Conservation (phyloP, 2,113 vertebrate genomes). For the Tichodroma muraria region DNA sequence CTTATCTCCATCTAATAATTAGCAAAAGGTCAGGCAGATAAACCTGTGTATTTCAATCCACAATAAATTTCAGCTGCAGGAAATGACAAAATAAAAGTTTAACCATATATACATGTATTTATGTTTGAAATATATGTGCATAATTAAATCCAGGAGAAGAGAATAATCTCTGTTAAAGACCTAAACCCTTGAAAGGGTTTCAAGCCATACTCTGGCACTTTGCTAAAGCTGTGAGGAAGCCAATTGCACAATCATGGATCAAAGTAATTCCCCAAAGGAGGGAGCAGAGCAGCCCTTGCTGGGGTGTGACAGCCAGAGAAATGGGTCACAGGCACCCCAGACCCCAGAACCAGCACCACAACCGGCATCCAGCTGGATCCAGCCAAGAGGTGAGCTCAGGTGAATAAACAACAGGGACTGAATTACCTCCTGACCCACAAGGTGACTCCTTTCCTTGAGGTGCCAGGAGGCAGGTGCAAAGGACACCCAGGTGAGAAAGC, state of each 20-base stretch:
- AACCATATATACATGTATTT: neutral
- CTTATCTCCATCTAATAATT: slow-evolving; percentile 73
- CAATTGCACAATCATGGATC: neutral
- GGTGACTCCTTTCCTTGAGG: neutral
- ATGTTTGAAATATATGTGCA: neutral
- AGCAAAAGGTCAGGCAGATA: slow-evolving; percentile 71
- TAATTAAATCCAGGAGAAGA: slow-evolving; percentile 2
- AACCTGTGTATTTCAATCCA: slow-evolving; percentile 50
- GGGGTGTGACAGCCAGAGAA: neutral
- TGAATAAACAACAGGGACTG: neutral
- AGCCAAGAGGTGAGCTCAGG: neutral
- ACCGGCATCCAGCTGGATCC: neutral
- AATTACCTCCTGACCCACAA: neutral
- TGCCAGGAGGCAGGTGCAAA: neutral
- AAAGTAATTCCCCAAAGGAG: neutral
- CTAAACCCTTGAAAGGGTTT: neutral
- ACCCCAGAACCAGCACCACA: rapidly evolving
- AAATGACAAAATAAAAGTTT: slow-evolving; percentile 28
- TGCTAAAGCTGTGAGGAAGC: neutral
- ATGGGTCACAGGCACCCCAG: neutral
- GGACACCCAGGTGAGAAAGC: too few relatives aligned
- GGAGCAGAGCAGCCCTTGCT: neutral
- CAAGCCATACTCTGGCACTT: neutral
- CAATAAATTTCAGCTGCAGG: slow-evolving; percentile 48
- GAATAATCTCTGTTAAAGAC: neutral